A percentile compares a stretch with the other conserved stretches of the same genome.
These are phyloP conservation scores for Carassius auratus DNA, from an alignment of 2,113 vertebrate species.

Conservation along the genomic window DNA sequence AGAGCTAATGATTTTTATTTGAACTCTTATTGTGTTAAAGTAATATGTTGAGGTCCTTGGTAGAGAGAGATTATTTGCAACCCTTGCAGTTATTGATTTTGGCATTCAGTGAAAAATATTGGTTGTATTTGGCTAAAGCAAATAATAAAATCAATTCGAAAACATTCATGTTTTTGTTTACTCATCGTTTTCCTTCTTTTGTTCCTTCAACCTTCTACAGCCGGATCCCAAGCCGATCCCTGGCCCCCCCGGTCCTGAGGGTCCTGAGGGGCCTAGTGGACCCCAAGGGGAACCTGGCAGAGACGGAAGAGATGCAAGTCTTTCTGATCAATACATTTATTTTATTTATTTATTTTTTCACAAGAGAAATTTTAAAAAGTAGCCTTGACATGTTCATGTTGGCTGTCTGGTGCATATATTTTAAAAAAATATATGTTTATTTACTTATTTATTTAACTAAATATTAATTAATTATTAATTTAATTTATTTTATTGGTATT, in stretches of 20 bases:
- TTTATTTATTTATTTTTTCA: too few relatives aligned
- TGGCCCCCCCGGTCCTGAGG: constrained; percentile 72
- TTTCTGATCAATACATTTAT: background rate
- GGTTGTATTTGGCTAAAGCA: background rate
- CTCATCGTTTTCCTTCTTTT: constrained; percentile 21
- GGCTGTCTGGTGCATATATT: too few relatives aligned
- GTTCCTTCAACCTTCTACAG: constrained; percentile 56
- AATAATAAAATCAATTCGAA: background rate
- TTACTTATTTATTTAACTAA: too few relatives aligned
- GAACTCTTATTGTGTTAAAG: background rate
- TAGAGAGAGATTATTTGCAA: background rate
- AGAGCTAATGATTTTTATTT: constrained; percentile 3
- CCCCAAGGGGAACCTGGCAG: constrained; percentile 74
- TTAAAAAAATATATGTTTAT: too few relatives aligned
- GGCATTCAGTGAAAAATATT: constrained; percentile 1
- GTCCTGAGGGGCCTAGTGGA: constrained; percentile 74
- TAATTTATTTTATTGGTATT: too few relatives aligned
- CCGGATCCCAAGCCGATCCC: constrained; percentile 74
- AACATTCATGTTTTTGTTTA: background rate
- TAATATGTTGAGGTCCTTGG: background rate
- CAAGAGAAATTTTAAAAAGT: too few relatives aligned
- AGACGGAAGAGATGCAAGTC: constrained; percentile 78
- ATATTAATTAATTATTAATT: too few relatives aligned
- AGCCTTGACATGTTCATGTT: too few relatives aligned
- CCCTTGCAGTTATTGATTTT: constrained; percentile 4